Base-by-base conservation (phyloP, 2,888 invertebrate genomes). In the Neocrepidodera transversa region DNA sequence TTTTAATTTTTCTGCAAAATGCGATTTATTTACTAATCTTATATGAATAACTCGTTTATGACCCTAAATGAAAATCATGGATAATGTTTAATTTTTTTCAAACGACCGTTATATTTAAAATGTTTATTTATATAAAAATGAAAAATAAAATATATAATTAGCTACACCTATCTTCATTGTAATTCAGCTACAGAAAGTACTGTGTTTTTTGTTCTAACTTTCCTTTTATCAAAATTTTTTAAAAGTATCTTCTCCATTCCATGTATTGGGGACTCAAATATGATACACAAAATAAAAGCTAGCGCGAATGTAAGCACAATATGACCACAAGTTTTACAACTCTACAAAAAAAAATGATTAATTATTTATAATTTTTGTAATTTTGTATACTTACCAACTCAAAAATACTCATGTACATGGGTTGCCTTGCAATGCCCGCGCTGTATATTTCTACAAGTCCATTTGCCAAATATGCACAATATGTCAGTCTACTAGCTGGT, bases 251-350 rank as follows among this genome's bases (percentile, higher is more conserved):
- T 87, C 75, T 89, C 89, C 43, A 90, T 81, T 2, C 87, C 86
- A 66, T 88, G 87, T 68, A 90, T 84, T 1, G 90, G 90, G 6
- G 89, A 88, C 76, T 90, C 89, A 70, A 90, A 90, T 30, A 86
- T 80, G 43, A 87, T 77, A 64, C 88, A 88, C 40, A 90, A 74
- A 32, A 89, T 50, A 47, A 87, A 77, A 49, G 88, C 89, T 65
- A 85, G 78, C 16, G 79, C 62, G 71, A 88, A 88, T 0, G 89
- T 89, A 55, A 87, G 71, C 13, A 83, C 67, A n/a, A 85, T 71
- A 68, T 88, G 87, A 0, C 86, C 82, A 52, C 86, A 73, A 7
- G 83, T 80, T 67, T 83, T 83, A 47, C 83, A 82, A 50, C 80
- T 68, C 89, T 89, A 79, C 59, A 84, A 69, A 51, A 56, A 49